Conservation (phyloP, 2,888 invertebrate species). For the Callimorpha dominula region DNA sequence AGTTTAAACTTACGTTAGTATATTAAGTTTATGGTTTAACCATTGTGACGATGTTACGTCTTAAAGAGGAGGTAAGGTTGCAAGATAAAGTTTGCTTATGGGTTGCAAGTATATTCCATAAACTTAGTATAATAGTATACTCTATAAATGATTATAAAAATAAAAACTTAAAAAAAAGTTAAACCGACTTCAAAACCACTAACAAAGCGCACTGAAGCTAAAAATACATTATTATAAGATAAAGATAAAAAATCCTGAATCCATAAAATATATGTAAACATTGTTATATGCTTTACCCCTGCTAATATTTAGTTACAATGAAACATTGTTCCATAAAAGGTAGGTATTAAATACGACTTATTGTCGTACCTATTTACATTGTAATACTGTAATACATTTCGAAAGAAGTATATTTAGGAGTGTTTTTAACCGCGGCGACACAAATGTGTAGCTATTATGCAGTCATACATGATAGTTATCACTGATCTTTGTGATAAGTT, state of each 20-base stretch:
- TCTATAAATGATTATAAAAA: too few relatives aligned
- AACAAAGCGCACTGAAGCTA: too few relatives aligned
- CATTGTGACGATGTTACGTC: too few relatives aligned
- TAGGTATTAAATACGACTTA: background rate
- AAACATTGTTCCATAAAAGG: constrained; percentile 4
- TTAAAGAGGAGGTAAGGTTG: too few relatives aligned
- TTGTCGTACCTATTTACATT: background rate
- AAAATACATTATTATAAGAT: background rate
- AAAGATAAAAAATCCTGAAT: background rate
- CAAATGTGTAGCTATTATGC: constrained; percentile 53
- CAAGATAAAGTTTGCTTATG: too few relatives aligned
- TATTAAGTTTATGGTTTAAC: too few relatives aligned
- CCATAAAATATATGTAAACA: too few relatives aligned
- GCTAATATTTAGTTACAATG: background rate
- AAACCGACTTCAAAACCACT: too few relatives aligned
- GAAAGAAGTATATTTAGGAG: constrained; percentile 15
- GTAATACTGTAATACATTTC: constrained; percentile 8
- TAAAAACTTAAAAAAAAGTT: too few relatives aligned
- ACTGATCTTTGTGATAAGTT: constrained; percentile 61
- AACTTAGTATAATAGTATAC: too few relatives aligned
- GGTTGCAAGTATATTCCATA: too few relatives aligned
- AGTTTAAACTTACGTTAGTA: too few relatives aligned
- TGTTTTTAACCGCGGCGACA: constrained; percentile 18
- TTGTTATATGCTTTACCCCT: background rate
- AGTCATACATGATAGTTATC: constrained; percentile 58